Conservation (phyloP, 2,113 vertebrate genomes). For the Haemorhous mexicanus region DNA sequence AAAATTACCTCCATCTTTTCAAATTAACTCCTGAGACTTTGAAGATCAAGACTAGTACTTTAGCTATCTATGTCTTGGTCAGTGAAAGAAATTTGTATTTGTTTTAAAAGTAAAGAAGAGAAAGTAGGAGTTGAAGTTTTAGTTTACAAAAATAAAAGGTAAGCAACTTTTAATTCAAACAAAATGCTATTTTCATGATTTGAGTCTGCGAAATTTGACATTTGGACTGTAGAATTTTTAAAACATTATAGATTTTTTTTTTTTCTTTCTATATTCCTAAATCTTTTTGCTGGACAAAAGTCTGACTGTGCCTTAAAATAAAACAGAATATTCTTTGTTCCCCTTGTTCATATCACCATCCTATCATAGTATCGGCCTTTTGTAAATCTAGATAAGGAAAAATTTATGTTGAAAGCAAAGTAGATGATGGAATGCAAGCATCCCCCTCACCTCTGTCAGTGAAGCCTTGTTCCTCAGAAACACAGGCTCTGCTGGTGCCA, state of each 20-base stretch:
- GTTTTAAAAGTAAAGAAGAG: neutral
- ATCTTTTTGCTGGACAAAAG: neutral
- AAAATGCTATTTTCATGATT: neutral
- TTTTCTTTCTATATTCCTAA: neutral
- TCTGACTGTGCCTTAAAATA: neutral
- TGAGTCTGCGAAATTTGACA: neutral
- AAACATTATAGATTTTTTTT: neutral
- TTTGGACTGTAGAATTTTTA: neutral
- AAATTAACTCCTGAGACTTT: neutral
- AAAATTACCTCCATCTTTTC: neutral
- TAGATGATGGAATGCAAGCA: neutral
- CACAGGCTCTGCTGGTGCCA: neutral
- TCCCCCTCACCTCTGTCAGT: neutral
- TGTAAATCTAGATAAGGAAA: neutral
- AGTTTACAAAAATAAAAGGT: neutral
- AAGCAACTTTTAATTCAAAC: neutral
- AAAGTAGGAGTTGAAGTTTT: neutral
- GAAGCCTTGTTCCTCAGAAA: neutral
- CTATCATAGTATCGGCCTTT: neutral
- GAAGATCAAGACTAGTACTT: neutral
- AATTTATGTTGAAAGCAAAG: neutral
- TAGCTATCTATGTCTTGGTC: neutral
- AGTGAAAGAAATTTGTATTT: neutral
- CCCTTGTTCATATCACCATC: neutral
- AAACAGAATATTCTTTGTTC: neutral